A percentile compares a stretch with the other conserved stretches of the same genome.
Conservation (phyloP, 30 jellyfish, hydroid and myxozoan genomes). For the Hydra vulgaris region DNA sequence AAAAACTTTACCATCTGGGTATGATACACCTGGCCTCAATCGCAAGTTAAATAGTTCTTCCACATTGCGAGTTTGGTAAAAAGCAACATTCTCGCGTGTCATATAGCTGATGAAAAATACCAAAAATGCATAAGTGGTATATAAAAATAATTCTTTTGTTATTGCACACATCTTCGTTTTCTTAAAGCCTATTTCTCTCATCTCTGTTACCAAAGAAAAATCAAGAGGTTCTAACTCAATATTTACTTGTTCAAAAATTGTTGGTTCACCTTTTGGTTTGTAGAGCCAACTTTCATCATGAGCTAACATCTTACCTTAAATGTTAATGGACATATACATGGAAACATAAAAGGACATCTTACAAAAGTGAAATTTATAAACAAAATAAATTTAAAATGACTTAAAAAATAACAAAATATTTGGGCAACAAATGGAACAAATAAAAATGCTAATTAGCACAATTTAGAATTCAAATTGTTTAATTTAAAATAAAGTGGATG, state of each 20-base stretch:
- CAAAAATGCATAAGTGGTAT: slow-evolving; percentile 45
- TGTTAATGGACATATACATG: not conserved
- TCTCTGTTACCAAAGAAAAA: slow-evolving; percentile 34
- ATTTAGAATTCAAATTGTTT: too few relatives aligned
- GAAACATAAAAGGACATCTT: too few relatives aligned
- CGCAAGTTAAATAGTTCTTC: slow-evolving; percentile 43
- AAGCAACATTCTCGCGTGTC: slow-evolving; percentile 63
- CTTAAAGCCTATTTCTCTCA: slow-evolving; percentile 64
- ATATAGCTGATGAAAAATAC: slow-evolving; percentile 58
- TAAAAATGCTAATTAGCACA: too few relatives aligned
- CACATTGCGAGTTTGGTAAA: slow-evolving; percentile 56
- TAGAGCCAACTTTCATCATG: slow-evolving; percentile 93
- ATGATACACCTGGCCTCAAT: not conserved
- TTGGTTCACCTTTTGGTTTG: slow-evolving; percentile 41
- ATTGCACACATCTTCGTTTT: slow-evolving; percentile 85
- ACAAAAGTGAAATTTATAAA: too few relatives aligned
- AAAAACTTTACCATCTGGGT: not conserved
- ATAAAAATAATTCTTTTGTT: slow-evolving; percentile 55
- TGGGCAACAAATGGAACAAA: too few relatives aligned
- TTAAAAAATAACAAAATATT: too few relatives aligned
- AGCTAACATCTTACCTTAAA: slow-evolving; percentile 32
- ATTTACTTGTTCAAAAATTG: slow-evolving; percentile 15
- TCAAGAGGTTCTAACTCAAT: slow-evolving; percentile 74
- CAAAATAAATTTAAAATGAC: too few relatives aligned
- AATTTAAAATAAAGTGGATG: too few relatives aligned